Base-by-base conservation (phyloP, 2,888 invertebrate species). In the Stenurella melanura region DNA sequence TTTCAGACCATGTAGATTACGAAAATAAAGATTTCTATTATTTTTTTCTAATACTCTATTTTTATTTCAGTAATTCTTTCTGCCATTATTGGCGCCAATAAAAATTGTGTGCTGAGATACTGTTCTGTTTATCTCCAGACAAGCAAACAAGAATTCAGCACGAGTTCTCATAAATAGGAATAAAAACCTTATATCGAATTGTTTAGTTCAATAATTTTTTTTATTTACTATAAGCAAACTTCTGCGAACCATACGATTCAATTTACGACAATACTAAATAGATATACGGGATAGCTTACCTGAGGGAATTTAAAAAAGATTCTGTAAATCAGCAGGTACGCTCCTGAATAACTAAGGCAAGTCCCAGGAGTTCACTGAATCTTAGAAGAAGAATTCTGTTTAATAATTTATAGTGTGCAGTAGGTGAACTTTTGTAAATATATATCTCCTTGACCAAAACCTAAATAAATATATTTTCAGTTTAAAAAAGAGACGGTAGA, bases 361-460 rank as follows among this genome's bases (percentile, higher is more conserved):
- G 42, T 19, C 64, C 64, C 64, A 38, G 19, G 64, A 64, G 42
- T 18, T 18, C 64, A 64, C 26, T 64, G 64, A 64, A 64, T 64
- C 19, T 64, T 18, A 34, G 42, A 64, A 64, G 50, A 42, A 64
- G 19, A 64, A 21, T 64, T 42, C 42, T 17, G 17, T 42, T 64
- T 42, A 64, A 64, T 64, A 64, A 64, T 64, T 64, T 21, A 64
- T 64, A 38, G 19, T 12, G 64, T 50, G 19, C 64, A 42, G 12
- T 64, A 64, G 42, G 64, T 42, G 64, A 64, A 50, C 42, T 42
- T 38, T 50, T 6, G 18, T 42, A 30, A 30, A 42, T 42, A 64
- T 42, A 64, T 63, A 42, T 64, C 64, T 64, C 42, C 64, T 42
- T 64, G 64, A 21, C 42, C 42, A 64, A 18, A 64, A 38, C 64